Evolutionary conservation across 2,797 vertebrate species (phyloP).

Genomic region (Manis javanica): DNA sequence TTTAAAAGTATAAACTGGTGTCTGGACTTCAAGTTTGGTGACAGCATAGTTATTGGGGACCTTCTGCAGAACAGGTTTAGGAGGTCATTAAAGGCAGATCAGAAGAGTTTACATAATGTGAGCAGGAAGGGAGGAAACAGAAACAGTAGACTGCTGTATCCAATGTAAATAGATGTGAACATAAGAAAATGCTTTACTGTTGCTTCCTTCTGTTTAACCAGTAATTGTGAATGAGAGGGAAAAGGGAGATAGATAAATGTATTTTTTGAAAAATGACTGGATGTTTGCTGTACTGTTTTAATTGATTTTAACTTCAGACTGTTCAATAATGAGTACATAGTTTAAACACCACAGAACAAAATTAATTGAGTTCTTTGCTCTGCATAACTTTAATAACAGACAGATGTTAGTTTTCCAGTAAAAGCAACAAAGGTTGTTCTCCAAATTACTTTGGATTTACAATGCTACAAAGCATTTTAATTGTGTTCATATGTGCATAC

Average conservation of each 20-base stretch:
- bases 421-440: constrained; percentile 72
- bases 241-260: neutral
- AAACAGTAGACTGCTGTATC: neutral
- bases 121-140: neutral
- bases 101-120: neutral
- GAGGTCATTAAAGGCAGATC: neutral
- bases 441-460: constrained; percentile 80
- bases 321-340: constrained; percentile 66
- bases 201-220: neutral
- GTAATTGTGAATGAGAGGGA: constrained; percentile 12
- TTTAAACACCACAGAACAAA: constrained; percentile 75
- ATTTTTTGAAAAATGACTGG: constrained; percentile 50
- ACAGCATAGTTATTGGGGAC: neutral
- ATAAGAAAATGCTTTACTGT: neutral
- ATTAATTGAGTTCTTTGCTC: constrained; percentile 77
- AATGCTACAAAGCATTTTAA: constrained; percentile 70
- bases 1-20: neutral
- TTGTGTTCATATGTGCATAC: constrained; percentile 71
- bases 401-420: constrained; percentile 79
- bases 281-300: constrained; percentile 58
- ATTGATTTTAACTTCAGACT: constrained; percentile 66
- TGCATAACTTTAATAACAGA: constrained; percentile 80
- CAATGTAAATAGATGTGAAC: neutral
- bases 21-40: neutral
- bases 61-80: neutral